Percentiles rank a stretch among this genome's conserved stretches.
Evolutionary conservation across 2,113 vertebrate genomes (phyloP).

Genomic region (Pithys albifrons): DNA sequence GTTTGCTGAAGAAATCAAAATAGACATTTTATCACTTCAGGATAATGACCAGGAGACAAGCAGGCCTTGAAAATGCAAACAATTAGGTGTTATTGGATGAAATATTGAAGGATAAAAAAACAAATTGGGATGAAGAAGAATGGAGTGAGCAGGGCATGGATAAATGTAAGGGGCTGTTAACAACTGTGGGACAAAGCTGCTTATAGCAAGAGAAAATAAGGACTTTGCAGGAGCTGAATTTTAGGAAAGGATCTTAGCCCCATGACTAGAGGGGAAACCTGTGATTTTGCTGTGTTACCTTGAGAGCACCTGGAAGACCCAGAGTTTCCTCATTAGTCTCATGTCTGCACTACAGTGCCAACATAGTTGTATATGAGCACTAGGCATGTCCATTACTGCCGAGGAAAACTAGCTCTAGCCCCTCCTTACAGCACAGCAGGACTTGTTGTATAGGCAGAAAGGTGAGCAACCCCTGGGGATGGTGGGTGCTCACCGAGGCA

Average conservation of each 20-base stretch:
- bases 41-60: background rate
- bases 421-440: background rate
- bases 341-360: background rate
- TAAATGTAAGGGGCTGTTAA: background rate
- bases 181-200: background rate
- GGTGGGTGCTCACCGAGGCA: background rate
- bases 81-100: background rate
- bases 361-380: fast-evolving
- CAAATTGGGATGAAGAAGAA: background rate
- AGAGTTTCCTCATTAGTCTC: background rate
- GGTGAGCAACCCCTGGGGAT: background rate
- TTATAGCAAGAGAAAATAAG: background rate
- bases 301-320: background rate
- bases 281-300: background rate
- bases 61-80: background rate
- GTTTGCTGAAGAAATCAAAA: background rate
- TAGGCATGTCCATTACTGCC: background rate
- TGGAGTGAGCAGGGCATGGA: background rate
- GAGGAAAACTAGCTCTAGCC: background rate
- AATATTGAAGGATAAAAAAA: background rate
- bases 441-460: background rate
- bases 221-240: background rate
- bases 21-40: background rate
- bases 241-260: background rate
- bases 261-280: background rate